Conservation (phyloP, 2,797 vertebrate genomes). For the Nyctalus aviator region DNA sequence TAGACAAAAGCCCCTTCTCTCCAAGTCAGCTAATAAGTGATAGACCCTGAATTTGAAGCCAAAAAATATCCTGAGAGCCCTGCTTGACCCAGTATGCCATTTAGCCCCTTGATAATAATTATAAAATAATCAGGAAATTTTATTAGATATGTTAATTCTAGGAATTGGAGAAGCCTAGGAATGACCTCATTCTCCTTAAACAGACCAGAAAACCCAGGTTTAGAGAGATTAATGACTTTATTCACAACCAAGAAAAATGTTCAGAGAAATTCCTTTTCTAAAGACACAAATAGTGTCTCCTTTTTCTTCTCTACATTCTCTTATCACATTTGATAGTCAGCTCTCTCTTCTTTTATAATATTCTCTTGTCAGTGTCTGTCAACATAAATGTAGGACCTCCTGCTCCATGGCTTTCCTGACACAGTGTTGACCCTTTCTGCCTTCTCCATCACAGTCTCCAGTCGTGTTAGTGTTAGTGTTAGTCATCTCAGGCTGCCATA, state of each 20-base stretch:
- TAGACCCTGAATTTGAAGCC: not conserved
- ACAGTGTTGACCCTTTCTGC: not conserved
- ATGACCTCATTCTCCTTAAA: not conserved
- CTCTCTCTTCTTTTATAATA: not conserved
- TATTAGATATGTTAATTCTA: not conserved
- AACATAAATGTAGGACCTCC: not conserved
- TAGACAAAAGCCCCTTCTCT: not conserved
- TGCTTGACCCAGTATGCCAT: not conserved
- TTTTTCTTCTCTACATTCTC: constrained; percentile 2
- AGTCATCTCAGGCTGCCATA: not conserved
- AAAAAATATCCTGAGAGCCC: not conserved
- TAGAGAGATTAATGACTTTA: constrained; percentile 26
- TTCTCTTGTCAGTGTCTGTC: not conserved
- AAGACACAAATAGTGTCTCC: not conserved
- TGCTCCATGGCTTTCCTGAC: not conserved
- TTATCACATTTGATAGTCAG: not conserved
- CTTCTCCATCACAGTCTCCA: not conserved
- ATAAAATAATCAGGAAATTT: not conserved
- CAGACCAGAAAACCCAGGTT: not conserved
- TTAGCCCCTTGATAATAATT: not conserved
- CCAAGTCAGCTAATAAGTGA: not conserved
- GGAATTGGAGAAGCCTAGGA: not conserved
- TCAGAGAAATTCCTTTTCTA: constrained; percentile 9
- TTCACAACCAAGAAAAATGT: not conserved
- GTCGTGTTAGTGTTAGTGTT: not conserved